A percentile compares a stretch with the other conserved stretches of the same genome.
Conservation (phyloP, 2,888 invertebrate species). For the Laspeyria flexula region DNA sequence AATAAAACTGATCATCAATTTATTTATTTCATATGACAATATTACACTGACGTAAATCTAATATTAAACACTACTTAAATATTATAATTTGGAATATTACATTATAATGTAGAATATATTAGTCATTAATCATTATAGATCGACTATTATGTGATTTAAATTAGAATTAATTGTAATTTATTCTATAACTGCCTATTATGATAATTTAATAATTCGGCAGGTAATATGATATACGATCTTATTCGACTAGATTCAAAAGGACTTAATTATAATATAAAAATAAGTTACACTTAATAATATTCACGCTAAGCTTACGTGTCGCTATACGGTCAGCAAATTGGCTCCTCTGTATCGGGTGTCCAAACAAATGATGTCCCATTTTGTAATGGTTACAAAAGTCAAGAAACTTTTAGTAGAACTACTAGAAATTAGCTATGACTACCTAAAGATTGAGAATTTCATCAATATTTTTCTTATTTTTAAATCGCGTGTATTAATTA, state of each 20-base stretch:
- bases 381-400: no score
- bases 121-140: not conserved
- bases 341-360: no score
- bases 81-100: conserved; percentile 17
- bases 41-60: no score
- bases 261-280: not conserved
- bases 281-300: no score
- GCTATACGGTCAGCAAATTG: no score
- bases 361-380: no score
- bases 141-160: not conserved
- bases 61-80: not conserved
- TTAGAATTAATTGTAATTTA: not conserved
- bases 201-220: not conserved
- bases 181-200: not conserved
- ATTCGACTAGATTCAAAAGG: not conserved
- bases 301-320: no score
- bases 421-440: no score
- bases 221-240: not conserved
- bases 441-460: no score
- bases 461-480: no score
- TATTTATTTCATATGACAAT: not conserved
- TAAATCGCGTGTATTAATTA: no score
- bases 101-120: conserved; percentile 11
- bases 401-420: no score
- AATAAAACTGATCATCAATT: not conserved